Percentiles rank a stretch among this genome's conserved stretches.
Evolutionary conservation across 2,797 vertebrate species (phyloP).

Genomic region (Channa striata): DNA sequence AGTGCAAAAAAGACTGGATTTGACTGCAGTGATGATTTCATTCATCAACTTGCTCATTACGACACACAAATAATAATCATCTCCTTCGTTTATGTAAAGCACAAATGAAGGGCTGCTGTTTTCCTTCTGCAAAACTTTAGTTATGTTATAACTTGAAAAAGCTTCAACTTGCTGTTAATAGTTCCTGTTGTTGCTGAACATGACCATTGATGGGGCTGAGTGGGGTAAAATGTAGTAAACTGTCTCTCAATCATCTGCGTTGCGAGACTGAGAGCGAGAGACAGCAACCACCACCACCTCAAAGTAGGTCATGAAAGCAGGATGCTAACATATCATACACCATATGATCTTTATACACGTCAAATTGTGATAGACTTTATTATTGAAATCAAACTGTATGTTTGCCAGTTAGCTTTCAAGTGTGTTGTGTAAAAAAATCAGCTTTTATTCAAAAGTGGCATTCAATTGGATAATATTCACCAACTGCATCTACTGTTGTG

Average conservation of each 20-base stretch:
- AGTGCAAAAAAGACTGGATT: conserved; percentile 3
- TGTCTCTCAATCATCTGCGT: conserved; percentile 33
- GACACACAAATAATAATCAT: conserved; percentile 11
- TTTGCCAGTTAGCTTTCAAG: no score
- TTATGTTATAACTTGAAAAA: conserved; percentile 11
- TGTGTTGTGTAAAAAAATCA: no score
- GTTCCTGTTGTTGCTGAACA: conserved; percentile 41
- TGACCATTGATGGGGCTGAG: conserved; percentile 54
- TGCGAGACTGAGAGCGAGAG: background rate
- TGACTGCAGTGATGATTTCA: conserved; percentile 30
- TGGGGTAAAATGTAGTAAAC: conserved; percentile 27
- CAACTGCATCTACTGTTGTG: no score
- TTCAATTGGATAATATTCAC: no score
- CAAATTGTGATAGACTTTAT: no score
- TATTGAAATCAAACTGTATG: no score
- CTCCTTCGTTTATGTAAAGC: conserved; percentile 22
- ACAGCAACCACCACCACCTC: background rate
- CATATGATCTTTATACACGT: no score
- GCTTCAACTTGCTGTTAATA: conserved; percentile 23
- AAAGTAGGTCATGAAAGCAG: conserved; percentile 27
- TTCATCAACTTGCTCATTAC: conserved; percentile 7
- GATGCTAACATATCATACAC: no score
- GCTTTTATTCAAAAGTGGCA: no score
- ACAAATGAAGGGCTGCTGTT: background rate
- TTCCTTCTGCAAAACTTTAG: conserved; percentile 17